phyloP scores from a whole-genome alignment of 2,888 invertebrate genomes.

The Pyralis farinalis region DNA sequence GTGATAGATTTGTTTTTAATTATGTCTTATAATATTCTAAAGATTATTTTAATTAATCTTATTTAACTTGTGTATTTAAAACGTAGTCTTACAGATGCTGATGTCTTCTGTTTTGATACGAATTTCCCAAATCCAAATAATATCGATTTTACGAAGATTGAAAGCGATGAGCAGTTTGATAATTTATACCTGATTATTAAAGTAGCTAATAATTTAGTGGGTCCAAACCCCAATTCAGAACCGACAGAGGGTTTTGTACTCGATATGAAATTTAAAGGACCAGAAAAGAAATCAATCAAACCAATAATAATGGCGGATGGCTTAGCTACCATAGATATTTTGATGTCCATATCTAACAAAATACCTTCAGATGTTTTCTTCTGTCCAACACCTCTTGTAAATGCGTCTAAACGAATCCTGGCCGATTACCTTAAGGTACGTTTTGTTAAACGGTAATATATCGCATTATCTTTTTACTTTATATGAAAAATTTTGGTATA shows the following conservation, averaged over 20 bases:
- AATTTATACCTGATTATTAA: conserved; percentile 53
- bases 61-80: not conserved
- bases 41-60: too few relatives aligned
- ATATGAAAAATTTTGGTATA: too few relatives aligned
- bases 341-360: conserved; percentile 43
- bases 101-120: conserved; percentile 58
- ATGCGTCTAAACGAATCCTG: conserved; percentile 44
- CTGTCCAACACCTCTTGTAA: conserved; percentile 42
- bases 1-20: too few relatives aligned
- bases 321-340: conserved; percentile 49
- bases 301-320: conserved; percentile 62
- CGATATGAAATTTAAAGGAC: conserved; percentile 13
- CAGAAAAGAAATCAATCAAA: conserved; percentile 24
- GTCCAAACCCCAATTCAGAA: conserved; percentile 13
- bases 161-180: conserved; percentile 45
- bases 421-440: conserved; percentile 53
- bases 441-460: not conserved
- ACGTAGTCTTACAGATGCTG: conserved; percentile 53
- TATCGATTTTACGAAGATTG: conserved; percentile 36
- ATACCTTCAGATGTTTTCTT: conserved; percentile 51
- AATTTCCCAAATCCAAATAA: conserved; percentile 55
- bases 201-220: conserved; percentile 48
- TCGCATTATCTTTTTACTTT: too few relatives aligned
- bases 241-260: conserved; percentile 11
- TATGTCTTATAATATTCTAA: too few relatives aligned